Percentiles rank a stretch among this genome's conserved stretches.
These are phyloP conservation scores for Paramisgurnus dabryanus DNA, from an alignment of 2,113 vertebrate species.

Conservation along the genomic window DNA sequence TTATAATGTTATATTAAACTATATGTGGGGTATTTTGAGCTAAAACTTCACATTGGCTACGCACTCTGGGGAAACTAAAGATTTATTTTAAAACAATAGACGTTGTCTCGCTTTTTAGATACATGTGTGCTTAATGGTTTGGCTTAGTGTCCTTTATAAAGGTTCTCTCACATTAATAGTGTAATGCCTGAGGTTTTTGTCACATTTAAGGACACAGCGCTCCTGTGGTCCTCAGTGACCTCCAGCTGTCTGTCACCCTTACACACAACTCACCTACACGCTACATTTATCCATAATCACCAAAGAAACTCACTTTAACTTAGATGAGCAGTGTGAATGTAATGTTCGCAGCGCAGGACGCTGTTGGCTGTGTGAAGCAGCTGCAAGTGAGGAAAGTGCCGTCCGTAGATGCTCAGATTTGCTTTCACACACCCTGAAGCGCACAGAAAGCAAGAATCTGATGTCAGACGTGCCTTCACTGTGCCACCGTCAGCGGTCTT, in stretches of 20 bases:
- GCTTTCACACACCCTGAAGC: constrained; percentile 66
- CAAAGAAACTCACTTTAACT: constrained; percentile 39
- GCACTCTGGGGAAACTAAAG: too few species aligned
- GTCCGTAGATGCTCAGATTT: constrained; percentile 68
- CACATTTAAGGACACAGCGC: constrained; percentile 59
- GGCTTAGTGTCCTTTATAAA: neutral
- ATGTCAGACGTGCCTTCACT: constrained; percentile 65
- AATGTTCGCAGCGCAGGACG: constrained; percentile 42
- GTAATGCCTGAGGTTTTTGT: constrained; percentile 26
- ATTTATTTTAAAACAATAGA: too few species aligned
- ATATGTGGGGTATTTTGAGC: too few species aligned
- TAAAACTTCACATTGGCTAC: too few species aligned
- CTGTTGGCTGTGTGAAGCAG: constrained; percentile 26
- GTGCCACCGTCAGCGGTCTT: constrained; percentile 57
- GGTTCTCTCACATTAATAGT: constrained; percentile 36
- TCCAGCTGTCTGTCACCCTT: constrained; percentile 76
- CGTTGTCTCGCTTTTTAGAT: constrained; percentile 3
- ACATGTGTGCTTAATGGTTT: neutral
- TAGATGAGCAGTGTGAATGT: constrained; percentile 37
- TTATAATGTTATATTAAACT: too few species aligned
- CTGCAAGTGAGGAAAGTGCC: constrained; percentile 26
- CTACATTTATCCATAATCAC: constrained; percentile 71
- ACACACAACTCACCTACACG: constrained; percentile 58
- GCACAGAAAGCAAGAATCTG: constrained; percentile 22
- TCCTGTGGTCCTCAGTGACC: constrained; percentile 68